phyloP scores from a whole-genome alignment of 1,140 invertebrate species.

The Pseudomyrmex concolor region DNA sequence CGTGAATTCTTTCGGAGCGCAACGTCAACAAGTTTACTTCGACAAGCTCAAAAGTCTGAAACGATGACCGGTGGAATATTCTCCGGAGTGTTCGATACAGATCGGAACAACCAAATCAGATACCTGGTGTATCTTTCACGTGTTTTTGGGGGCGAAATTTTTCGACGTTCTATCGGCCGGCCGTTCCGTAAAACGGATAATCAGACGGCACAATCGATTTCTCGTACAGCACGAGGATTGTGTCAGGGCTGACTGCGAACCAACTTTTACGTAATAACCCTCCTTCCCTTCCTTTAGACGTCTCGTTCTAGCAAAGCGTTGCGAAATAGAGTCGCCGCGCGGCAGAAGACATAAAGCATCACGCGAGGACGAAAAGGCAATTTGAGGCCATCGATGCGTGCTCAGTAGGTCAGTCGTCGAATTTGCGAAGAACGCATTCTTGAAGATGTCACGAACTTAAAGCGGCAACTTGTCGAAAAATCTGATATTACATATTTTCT shows the following conservation, averaged over 20 bases:
- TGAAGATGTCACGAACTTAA: not conserved
- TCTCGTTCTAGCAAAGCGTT: constrained; percentile 57
- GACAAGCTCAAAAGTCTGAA: not conserved
- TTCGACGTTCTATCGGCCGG: constrained; percentile 38
- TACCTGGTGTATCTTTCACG: constrained; percentile 35
- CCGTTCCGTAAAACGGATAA: constrained; percentile 43
- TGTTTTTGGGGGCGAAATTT: not conserved
- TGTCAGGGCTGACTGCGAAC: constrained; percentile 60
- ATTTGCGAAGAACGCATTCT: constrained; percentile 19
- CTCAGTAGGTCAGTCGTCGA: constrained; percentile 35
- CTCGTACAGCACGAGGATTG: constrained; percentile 40
- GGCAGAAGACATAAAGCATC: constrained; percentile 55
- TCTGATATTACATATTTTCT: too few relatives aligned
- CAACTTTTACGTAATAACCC: constrained; percentile 67
- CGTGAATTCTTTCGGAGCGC: constrained; percentile 12
- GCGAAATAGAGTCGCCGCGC: constrained; percentile 53
- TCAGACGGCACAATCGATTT: constrained; percentile 63
- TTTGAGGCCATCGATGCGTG: constrained; percentile 55
- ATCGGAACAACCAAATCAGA: not conserved
- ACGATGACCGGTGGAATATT: too few relatives aligned
- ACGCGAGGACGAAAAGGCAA: constrained; percentile 60
- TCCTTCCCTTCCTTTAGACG: not conserved
- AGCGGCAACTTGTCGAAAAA: not conserved
- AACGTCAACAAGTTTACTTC: not conserved
- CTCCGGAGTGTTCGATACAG: too few relatives aligned